Conservation (phyloP, 2,113 vertebrate genomes). For the Cyprinodon variegatus region DNA sequence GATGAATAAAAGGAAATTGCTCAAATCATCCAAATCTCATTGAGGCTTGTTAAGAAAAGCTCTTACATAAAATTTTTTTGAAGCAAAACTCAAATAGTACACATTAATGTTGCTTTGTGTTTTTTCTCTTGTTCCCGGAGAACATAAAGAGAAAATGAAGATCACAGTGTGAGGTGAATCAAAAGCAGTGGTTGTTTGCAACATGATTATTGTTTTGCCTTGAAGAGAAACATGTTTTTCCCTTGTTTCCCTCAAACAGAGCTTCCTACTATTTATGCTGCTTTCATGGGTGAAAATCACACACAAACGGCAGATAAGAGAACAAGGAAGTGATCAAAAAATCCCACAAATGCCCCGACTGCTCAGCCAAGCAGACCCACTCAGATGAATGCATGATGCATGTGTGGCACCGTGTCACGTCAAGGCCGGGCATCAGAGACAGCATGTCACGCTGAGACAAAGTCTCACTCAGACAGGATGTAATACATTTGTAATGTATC, state of each 20-base stretch:
- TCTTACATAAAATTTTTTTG: slow-evolving; percentile 6
- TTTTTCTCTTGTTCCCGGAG: neutral
- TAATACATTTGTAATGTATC: neutral
- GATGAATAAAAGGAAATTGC: neutral
- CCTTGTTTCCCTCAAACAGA: slow-evolving; percentile 27
- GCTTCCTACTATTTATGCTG: slow-evolving; percentile 31
- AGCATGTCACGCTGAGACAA: neutral
- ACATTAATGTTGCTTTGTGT: neutral
- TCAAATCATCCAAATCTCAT: slow-evolving; percentile 3
- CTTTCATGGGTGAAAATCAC: slow-evolving; percentile 48
- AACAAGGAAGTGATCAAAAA: slow-evolving; percentile 50
- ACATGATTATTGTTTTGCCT: slow-evolving; percentile 24
- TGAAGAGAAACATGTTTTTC: slow-evolving; percentile 48
- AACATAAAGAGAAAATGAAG: slow-evolving; percentile 32
- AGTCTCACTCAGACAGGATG: neutral
- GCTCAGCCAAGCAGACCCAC: slow-evolving; percentile 14
- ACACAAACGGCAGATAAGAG: slow-evolving; percentile 64
- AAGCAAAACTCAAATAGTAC: slow-evolving; percentile 24
- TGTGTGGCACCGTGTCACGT: slow-evolving; percentile 6
- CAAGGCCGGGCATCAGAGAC: neutral
- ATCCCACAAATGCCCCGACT: slow-evolving; percentile 11
- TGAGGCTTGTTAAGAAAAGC: slow-evolving; percentile 14
- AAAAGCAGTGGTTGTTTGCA: slow-evolving; percentile 38
- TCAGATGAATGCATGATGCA: slow-evolving; percentile 15
- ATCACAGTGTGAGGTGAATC: slow-evolving; percentile 43